A percentile compares a stretch with the other conserved stretches of the same genome.
Evolutionary conservation across 2,113 vertebrate genomes (phyloP).

Genomic region (Hemichromis elongatus): DNA sequence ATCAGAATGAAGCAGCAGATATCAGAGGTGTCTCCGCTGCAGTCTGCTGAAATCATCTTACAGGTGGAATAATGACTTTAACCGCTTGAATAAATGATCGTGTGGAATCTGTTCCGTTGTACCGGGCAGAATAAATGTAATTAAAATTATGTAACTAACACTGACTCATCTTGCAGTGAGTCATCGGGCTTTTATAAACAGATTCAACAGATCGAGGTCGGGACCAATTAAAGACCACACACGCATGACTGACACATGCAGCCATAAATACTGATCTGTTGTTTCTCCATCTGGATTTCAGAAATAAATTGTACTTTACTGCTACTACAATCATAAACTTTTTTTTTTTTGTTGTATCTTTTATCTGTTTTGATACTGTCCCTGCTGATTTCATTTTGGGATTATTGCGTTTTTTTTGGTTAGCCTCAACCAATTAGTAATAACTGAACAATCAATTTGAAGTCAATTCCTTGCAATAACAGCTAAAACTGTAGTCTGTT

Average conservation of each 20-base stretch:
- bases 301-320: not conserved
- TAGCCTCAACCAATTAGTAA: not conserved
- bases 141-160: not conserved
- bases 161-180: slow-evolving; percentile 33
- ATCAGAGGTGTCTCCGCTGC: not conserved
- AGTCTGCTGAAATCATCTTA: not conserved
- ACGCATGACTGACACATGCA: not conserved
- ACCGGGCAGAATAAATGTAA: not conserved
- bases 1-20: not conserved
- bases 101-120: not conserved
- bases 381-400: not conserved
- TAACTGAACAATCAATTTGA: not conserved
- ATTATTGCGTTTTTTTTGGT: not conserved
- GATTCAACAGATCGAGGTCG: slow-evolving; percentile 3
- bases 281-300: not conserved
- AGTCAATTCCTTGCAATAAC: not conserved
- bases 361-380: not conserved
- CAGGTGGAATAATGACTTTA: not conserved
- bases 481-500: not conserved
- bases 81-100: not conserved
- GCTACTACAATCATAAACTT: not conserved
- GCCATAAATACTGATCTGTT: not conserved
- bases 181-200: slow-evolving; percentile 17
- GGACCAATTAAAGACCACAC: slow-evolving; percentile 1
- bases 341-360: not conserved